Evolutionary conservation across 2,797 vertebrate genomes (phyloP).

Genomic region (Odontamblyopus rebecca): DNA sequence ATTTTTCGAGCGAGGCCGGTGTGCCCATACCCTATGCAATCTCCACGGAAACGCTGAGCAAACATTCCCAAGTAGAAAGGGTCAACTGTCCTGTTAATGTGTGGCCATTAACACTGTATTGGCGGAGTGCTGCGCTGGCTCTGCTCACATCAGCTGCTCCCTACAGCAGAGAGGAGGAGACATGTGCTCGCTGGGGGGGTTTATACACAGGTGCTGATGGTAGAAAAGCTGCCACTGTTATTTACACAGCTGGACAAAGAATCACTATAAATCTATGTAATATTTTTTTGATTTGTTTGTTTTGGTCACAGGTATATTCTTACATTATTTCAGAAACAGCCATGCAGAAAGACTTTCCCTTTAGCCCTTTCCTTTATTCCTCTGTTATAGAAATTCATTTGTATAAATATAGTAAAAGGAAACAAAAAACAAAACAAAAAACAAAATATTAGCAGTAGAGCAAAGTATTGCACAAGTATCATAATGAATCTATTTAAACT

Average conservation of each 20-base stretch:
- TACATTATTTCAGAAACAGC: too few species aligned
- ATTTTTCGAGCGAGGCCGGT: constrained; percentile 17
- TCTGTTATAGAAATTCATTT: too few species aligned
- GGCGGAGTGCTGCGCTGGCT: constrained; percentile 38
- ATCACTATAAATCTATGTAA: not conserved
- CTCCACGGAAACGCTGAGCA: constrained; percentile 46
- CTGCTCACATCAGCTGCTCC: constrained; percentile 25
- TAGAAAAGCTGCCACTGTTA: not conserved
- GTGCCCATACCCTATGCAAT: constrained; percentile 17
- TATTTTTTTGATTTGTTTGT: too few species aligned
- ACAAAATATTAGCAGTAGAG: too few species aligned
- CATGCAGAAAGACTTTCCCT: too few species aligned
- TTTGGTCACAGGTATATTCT: too few species aligned
- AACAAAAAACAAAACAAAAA: too few species aligned
- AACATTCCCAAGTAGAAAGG: constrained; percentile 30
- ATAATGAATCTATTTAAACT: too few species aligned
- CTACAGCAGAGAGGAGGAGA: constrained; percentile 25
- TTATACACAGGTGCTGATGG: constrained; percentile 18
- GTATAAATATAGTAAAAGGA: too few species aligned
- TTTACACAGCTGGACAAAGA: not conserved
- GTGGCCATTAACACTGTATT: constrained; percentile 50
- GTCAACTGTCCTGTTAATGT: constrained; percentile 57
- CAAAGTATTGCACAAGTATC: too few species aligned
- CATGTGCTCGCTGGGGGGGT: constrained; percentile 25
- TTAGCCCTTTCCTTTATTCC: too few species aligned